phyloP scores from a whole-genome alignment of 2,113 vertebrate species.

The Riparia riparia region DNA sequence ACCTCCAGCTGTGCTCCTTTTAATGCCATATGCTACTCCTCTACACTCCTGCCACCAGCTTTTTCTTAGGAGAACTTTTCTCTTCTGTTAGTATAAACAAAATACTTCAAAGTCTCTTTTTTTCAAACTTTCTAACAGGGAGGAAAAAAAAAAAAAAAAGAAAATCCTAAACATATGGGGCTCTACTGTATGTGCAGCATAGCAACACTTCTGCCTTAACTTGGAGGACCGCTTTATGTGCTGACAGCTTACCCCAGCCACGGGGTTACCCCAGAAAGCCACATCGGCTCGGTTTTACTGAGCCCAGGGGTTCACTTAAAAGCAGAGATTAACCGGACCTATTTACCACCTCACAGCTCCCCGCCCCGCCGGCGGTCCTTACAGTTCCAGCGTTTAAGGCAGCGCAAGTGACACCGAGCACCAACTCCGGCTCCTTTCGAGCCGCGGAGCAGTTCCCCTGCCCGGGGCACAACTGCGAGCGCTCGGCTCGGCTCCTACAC shows the following conservation, averaged over 20 bases:
- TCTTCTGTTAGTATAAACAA: slow-evolving; percentile 91
- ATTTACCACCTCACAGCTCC: slow-evolving; percentile 23
- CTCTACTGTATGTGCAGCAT: slow-evolving; percentile 79
- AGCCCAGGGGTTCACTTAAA: slow-evolving; percentile 49
- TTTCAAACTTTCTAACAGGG: slow-evolving; percentile 85
- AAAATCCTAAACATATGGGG: slow-evolving; percentile 82
- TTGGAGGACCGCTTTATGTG: slow-evolving; percentile 62
- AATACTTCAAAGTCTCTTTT: slow-evolving; percentile 89
- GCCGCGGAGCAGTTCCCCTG: not conserved
- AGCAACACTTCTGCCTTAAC: slow-evolving; percentile 78
- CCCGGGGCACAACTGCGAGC: not conserved
- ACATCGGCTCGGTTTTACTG: not conserved
- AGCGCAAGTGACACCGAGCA: not conserved
- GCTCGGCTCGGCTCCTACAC: not conserved
- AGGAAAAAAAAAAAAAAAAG: slow-evolving; percentile 47
- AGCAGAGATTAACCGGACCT: slow-evolving; percentile 24
- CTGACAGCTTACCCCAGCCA: slow-evolving; percentile 69
- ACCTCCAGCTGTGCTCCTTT: slow-evolving; percentile 99
- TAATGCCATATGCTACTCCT: slow-evolving; percentile 99
- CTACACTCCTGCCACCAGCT: slow-evolving; percentile 99
- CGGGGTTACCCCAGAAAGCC: slow-evolving; percentile 61
- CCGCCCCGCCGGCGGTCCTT: not conserved
- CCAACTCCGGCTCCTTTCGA: not conserved
- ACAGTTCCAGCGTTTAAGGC: not conserved
- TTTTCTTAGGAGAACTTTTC: slow-evolving; percentile 99